These are phyloP conservation scores for Catostylus mosaicus DNA, from an alignment of 30 jellyfish, hydroid and myxozoan species.

Conservation along the genomic window DNA sequence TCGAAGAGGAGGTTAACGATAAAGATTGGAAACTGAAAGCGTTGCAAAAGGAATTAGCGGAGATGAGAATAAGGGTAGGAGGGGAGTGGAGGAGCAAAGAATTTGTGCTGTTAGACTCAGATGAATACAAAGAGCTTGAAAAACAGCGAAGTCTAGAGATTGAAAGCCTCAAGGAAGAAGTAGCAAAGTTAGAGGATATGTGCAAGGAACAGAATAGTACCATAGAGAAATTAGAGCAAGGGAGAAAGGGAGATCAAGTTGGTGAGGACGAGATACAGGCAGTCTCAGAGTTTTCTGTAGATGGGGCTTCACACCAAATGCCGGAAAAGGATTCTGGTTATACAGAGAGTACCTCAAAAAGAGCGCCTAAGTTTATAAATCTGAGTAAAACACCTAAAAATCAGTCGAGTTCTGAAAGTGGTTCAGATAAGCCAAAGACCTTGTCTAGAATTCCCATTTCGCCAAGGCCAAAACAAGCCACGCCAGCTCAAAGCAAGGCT, in stretches of 20 bases:
- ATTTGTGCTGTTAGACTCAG: conserved; percentile 18
- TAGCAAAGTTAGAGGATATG: not conserved
- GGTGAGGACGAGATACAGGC: conserved; percentile 47
- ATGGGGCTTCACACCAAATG: conserved; percentile 4
- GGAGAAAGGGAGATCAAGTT: not conserved
- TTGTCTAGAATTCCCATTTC: conserved; percentile 59
- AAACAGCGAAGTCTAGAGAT: conserved; percentile 23
- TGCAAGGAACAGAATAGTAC: conserved; percentile 6
- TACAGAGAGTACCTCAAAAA: conserved; percentile 1
- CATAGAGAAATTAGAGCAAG: conserved; percentile 1
- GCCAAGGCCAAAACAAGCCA: conserved; percentile 38
- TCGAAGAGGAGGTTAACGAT: conserved; percentile 11
- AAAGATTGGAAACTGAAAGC: not conserved
- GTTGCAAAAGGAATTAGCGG: conserved; percentile 29
- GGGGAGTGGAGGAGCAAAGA: conserved; percentile 32
- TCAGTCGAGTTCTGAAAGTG: not conserved
- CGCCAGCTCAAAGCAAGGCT: not conserved
- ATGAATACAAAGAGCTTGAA: not conserved
- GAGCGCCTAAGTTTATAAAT: conserved; percentile 53
- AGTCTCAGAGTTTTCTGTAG: conserved; percentile 24
- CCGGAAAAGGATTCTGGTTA: conserved; percentile 2
- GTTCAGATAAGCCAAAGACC: conserved; percentile 13
- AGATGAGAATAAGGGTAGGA: conserved; percentile 4
- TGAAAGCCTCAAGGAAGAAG: conserved; percentile 15
- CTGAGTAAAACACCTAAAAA: not conserved